phyloP scores from a whole-genome alignment of 2,797 vertebrate genomes.

The Coregonus ussuriensis region DNA sequence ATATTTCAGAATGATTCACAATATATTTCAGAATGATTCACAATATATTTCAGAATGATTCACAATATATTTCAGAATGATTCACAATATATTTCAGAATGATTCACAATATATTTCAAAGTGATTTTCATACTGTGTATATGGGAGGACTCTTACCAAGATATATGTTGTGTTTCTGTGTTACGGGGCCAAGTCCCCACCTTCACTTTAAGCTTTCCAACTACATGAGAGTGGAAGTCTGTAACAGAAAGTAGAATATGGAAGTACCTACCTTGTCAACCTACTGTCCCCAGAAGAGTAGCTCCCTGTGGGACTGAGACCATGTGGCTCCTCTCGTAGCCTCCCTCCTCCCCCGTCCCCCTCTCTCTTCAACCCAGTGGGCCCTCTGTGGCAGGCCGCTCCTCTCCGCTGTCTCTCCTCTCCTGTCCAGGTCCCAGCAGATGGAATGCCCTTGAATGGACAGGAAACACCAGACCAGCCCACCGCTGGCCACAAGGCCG shows the following conservation, averaged over 20 bases:
- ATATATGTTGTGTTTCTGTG: neutral
- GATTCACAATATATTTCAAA: neutral
- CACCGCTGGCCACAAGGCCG: slow-evolving; percentile 32
- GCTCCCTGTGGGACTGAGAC: slow-evolving; percentile 42
- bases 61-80: too few relatives aligned
- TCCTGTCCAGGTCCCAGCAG: slow-evolving; percentile 34
- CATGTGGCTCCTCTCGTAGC: slow-evolving; percentile 52
- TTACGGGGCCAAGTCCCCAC: neutral
- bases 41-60: too few relatives aligned
- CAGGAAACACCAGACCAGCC: slow-evolving; percentile 54
- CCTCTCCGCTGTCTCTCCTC: neutral
- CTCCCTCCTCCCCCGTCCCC: too few relatives aligned
- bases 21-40: neutral
- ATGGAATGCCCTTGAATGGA: slow-evolving; percentile 74
- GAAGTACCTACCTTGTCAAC: slow-evolving; percentile 65
- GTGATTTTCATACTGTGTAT: neutral
- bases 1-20: neutral
- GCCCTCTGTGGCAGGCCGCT: slow-evolving; percentile 51
- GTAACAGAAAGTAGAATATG: slow-evolving; percentile 22
- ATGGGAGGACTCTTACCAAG: neutral
- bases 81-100: too few relatives aligned
- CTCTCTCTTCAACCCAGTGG: slow-evolving; percentile 28
- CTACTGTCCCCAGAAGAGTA: slow-evolving; percentile 58
- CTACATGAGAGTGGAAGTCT: neutral
- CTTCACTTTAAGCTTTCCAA: neutral